phyloP scores from a whole-genome alignment of 2,888 invertebrate genomes.

The Drosophila cognata region DNA sequence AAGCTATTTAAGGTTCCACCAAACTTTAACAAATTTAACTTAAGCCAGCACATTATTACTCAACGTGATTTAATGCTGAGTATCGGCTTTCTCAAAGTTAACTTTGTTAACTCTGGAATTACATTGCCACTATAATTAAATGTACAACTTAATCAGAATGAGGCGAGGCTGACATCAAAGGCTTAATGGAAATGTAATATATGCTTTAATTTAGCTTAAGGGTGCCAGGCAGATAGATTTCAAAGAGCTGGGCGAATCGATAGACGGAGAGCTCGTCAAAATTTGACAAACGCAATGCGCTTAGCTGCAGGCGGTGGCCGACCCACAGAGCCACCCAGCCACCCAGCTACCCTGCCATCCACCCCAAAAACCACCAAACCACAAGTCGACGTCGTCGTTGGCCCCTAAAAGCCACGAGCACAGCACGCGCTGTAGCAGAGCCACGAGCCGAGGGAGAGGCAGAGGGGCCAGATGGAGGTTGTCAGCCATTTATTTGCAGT shows the following conservation, averaged over 20 bases:
- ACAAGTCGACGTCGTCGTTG: conserved; percentile 3
- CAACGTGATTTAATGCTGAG: conserved; percentile 6
- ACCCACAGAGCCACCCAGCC: background rate
- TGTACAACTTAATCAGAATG: conserved; percentile 59
- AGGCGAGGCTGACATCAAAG: conserved; percentile 63
- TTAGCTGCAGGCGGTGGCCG: conserved; percentile 69
- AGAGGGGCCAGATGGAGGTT: conserved; percentile 3
- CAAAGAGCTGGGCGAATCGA: conserved; percentile 64
- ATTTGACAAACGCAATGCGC: conserved; percentile 76
- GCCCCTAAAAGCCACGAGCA: conserved; percentile 42
- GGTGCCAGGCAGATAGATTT: conserved; percentile 48
- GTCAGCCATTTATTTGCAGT: conserved; percentile 10
- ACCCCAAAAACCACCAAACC: conserved; percentile 39
- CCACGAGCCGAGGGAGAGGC: background rate
- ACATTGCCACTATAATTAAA: conserved; percentile 38
- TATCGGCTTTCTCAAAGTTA: conserved; percentile 2
- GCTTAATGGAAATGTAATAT: conserved; percentile 74
- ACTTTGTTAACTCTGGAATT: conserved; percentile 14
- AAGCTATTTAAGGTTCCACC: background rate
- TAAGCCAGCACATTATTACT: conserved; percentile 25
- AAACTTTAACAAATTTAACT: background rate
- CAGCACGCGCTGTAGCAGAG: conserved; percentile 57
- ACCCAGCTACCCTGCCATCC: conserved; percentile 6
- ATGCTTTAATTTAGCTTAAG: conserved; percentile 66
- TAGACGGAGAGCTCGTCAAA: conserved; percentile 48